A percentile compares a stretch with the other conserved stretches of the same genome.
phyloP scores from a whole-genome alignment of 2,888 invertebrate species.

The Reticulitermes lucifugus region DNA sequence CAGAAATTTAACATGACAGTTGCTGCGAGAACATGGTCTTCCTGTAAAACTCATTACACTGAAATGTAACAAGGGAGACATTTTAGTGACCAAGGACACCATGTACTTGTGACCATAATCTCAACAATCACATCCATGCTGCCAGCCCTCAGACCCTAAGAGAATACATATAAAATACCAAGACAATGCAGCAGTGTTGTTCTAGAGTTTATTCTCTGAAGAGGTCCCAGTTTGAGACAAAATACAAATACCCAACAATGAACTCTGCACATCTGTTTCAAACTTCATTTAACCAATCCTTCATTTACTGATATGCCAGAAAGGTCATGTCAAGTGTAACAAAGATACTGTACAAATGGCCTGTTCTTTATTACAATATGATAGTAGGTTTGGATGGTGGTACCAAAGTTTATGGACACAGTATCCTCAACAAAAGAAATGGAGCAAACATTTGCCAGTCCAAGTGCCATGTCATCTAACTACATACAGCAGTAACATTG shows the following conservation, averaged over 20 bases:
- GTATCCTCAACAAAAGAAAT: not conserved
- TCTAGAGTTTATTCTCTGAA: slow-evolving; percentile 38
- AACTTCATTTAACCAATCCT: slow-evolving; percentile 11
- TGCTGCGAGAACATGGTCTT: too few species aligned
- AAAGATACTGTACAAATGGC: slow-evolving; percentile 29
- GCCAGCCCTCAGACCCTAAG: too few species aligned
- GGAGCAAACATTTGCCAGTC: not conserved
- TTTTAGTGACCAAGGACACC: too few species aligned
- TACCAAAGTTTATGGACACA: slow-evolving; percentile 22
- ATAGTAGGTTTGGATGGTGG: slow-evolving; percentile 28
- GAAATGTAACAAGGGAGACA: too few species aligned
- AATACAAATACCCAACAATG: slow-evolving; percentile 40
- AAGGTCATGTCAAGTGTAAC: slow-evolving; percentile 20
- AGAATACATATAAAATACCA: not conserved
- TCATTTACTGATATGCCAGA: slow-evolving; percentile 38
- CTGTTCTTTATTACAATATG: slow-evolving; percentile 30
- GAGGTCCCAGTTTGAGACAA: slow-evolving; percentile 35
- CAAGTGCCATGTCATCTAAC: not conserved
- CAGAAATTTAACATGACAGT: too few species aligned
- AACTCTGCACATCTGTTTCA: slow-evolving; percentile 32
- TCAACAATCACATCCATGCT: too few species aligned
- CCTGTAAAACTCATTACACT: too few species aligned
- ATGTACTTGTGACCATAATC: too few species aligned
- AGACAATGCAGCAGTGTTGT: not conserved
- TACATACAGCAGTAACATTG: not conserved